Evolutionary conservation across 2,113 vertebrate genomes (phyloP).

Genomic region (Orcinus orca): DNA sequence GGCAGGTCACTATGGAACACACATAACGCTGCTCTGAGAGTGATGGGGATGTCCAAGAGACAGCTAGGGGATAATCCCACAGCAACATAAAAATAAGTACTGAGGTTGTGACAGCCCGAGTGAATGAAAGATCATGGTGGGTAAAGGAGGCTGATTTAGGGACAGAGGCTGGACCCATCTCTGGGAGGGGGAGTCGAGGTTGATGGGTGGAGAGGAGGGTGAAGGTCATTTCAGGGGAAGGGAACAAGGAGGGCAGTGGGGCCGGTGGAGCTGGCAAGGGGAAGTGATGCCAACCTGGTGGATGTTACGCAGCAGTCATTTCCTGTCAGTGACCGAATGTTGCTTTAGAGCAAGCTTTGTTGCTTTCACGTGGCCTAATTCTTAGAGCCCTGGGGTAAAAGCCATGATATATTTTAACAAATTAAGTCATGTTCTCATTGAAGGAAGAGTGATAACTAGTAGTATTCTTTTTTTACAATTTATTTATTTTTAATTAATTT

Average conservation of each 20-base stretch:
- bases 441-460: neutral
- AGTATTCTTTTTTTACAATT: neutral
- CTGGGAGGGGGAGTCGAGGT: neutral
- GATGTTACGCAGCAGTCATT: neutral
- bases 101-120: neutral
- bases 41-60: neutral
- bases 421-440: neutral
- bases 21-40: neutral
- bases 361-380: neutral
- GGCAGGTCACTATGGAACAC: neutral
- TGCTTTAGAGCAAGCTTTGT: neutral
- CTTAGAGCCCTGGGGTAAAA: neutral
- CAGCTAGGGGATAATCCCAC: neutral
- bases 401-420: neutral
- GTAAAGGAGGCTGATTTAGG: no score
- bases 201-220: neutral
- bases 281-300: fast-evolving
- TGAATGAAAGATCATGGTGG: neutral
- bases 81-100: neutral
- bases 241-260: neutral
- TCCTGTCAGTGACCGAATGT: neutral
- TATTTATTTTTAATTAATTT: no score
- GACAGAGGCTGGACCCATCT: neutral
- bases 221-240: neutral
- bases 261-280: no score